Conservation (phyloP, 2,113 vertebrate species). For the Natator depressus region DNA sequence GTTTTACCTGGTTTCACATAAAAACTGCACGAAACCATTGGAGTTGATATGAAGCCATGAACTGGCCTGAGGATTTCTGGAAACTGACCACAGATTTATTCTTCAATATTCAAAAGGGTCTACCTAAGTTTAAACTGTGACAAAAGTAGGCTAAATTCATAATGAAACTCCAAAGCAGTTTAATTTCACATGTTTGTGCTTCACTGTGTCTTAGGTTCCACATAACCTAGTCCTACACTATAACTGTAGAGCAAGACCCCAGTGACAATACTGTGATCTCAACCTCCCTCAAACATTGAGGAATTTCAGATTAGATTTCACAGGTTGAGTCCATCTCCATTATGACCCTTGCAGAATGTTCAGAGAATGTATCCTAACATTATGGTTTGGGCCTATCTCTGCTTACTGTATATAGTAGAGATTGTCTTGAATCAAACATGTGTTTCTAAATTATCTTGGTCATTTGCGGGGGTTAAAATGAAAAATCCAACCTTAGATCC, state of each 20-base stretch:
- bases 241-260: neutral
- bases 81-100: neutral
- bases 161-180: neutral
- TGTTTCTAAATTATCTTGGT: no score
- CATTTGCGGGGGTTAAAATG: neutral
- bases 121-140: neutral
- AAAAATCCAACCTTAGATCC: neutral
- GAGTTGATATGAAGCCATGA: neutral
- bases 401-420: neutral
- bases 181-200: neutral
- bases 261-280: neutral
- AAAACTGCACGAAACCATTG: fast-evolving
- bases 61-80: neutral
- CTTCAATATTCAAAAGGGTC: neutral
- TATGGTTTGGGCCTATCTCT: neutral
- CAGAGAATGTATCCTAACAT: fast-evolving
- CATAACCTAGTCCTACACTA: neutral
- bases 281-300: fast-evolving
- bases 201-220: neutral
- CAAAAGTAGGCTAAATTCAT: neutral
- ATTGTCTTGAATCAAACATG: neutral
- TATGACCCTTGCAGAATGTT: neutral
- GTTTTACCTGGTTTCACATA: neutral
- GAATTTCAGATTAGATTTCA: neutral
- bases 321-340: fast-evolving